Base-by-base conservation (phyloP, 2,888 invertebrate species). In the Heliconius erato region DNA sequence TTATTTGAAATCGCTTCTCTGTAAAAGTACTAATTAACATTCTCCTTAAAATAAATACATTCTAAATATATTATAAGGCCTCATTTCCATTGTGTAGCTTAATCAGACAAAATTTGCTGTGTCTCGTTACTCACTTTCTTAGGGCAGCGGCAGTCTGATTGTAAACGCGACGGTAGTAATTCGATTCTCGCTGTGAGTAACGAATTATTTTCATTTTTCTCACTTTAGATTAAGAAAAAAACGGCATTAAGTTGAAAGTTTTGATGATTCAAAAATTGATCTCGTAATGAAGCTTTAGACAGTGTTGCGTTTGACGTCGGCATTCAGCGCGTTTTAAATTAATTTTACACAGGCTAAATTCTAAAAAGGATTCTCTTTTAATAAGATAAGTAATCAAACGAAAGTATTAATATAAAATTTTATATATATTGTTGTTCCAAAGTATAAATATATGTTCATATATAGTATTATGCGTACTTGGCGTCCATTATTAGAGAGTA, bases 251-350 rank as follows among this genome's bases (percentile, higher is more conserved):
- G 32, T 32, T 3, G 32, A 32, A 2, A 32, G 32, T 32, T 32
- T 32, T 32, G 32, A 32, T 32, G 2, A 3, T 32, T 32, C 32
- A 32, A 32, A 32, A 32, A 32, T 32, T 1, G 3, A 32, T 32
- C 65, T 12, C 65, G 65, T 26, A 65, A 65, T 65, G 65, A 65
- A 65, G 26, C 26, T n/a, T 26, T 65, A 26, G 26, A 65, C 26
- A 26, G 65, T 35, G 28, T 63, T 74, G 67, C 65, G 9, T 59
- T 81, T 69, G 76, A 80, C 49, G 59, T 68, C 26, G 19, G 2
- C 65, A 26, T 28, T 44, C 12, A 14, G 5, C 59, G 35, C 28
- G 26, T 23, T 49, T 19, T 26, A 40, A 77, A 65, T 65, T 28
- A 44, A 26, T 28, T 19, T 9, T 3, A 32, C 32, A 32, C 2